Evolutionary conservation across 35 echinoderm and acorn worm genomes (phyloP), one percentile per base, ranked within the genome.

Genomic region (Apostichopus parvimensis): DNA sequence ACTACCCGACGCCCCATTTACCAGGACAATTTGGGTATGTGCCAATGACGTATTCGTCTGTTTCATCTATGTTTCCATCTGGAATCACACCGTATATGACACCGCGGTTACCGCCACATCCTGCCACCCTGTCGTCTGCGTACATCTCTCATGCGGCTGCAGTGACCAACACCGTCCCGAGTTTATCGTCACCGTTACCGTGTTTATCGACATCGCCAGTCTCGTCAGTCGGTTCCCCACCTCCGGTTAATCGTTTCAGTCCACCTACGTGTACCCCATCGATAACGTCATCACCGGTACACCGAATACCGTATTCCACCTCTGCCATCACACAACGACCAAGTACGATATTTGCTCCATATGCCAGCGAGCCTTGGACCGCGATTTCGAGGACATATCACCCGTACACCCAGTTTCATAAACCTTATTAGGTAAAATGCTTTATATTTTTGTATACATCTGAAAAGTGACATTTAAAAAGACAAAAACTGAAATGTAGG

Each of bases 11-110:
- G 25, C 26, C 78, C 6, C n/a, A 11, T 8, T 57, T 79, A 54
- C 76, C 89, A 21, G 53, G 54, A 20, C 88, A 82, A 18, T 9
- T 82, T 11, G 93, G 93, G 4, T 94, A 91, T 64, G 79, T 94
- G 21, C 93, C 93, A 18, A 94, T 94, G 93, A 82, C 92, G 15
- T 93, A 93, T 73, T 78, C 93, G 28, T 79, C 89, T 2, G 8
- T 91, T 4, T 78, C 89, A 6, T 53, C 72, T 13, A 59, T 91
- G 6, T 91, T 79, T 8, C 73, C 89, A 11, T 57, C 54, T 8
- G 89, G 89, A 7, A 72, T 88, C 20, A 88, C 86, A 68, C 86
- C 86, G 86, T 88, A 88, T 22, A 72, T 88, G 13, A 26, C 86
- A 26, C 86, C 86, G 60, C 5, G 54, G 12, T 17, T 91, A 15